Evolutionary conservation across 2,113 vertebrate genomes (phyloP).

Genomic region (Rhodinocichla rosea): DNA sequence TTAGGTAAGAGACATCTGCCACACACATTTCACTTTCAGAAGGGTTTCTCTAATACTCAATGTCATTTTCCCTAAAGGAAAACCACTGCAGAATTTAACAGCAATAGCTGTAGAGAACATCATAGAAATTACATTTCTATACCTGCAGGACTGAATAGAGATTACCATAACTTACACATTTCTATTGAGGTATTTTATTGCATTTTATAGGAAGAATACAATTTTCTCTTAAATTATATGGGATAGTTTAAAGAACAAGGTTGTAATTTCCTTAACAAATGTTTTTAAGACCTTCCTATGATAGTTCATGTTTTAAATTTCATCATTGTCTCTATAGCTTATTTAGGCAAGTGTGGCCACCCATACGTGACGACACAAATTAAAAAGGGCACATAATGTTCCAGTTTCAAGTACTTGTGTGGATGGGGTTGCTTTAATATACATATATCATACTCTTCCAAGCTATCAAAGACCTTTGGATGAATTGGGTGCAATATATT

Average conservation of each 20-base stretch:
- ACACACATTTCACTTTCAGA: background rate
- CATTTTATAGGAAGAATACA: slow-evolving; percentile 35
- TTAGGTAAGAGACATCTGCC: background rate
- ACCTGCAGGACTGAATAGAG: slow-evolving; percentile 28
- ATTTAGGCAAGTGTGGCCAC: slow-evolving; percentile 31
- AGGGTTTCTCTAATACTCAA: background rate
- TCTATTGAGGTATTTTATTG: slow-evolving; percentile 18
- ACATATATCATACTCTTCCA: background rate
- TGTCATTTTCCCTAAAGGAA: slow-evolving; percentile 18
- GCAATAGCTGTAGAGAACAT: slow-evolving; percentile 25
- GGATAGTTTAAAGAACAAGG: slow-evolving; percentile 44
- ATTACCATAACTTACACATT: slow-evolving; percentile 25
- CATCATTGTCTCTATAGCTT: slow-evolving; percentile 31
- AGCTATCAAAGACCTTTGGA: background rate
- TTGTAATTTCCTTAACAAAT: slow-evolving; percentile 54
- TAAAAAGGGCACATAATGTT: slow-evolving; percentile 7
- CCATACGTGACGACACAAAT: background rate
- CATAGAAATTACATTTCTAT: slow-evolving; percentile 43
- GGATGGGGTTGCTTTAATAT: background rate
- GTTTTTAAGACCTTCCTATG: slow-evolving; percentile 27
- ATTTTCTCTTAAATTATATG: slow-evolving; percentile 45
- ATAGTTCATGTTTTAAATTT: slow-evolving; percentile 15
- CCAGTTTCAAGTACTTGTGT: background rate
- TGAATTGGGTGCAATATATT: slow-evolving; percentile 19
- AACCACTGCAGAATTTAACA: slow-evolving; percentile 18